A percentile compares a stretch with the other conserved stretches of the same genome.
phyloP scores from a whole-genome alignment of 1,140 invertebrate species.

The Microplitis demolitor region DNA sequence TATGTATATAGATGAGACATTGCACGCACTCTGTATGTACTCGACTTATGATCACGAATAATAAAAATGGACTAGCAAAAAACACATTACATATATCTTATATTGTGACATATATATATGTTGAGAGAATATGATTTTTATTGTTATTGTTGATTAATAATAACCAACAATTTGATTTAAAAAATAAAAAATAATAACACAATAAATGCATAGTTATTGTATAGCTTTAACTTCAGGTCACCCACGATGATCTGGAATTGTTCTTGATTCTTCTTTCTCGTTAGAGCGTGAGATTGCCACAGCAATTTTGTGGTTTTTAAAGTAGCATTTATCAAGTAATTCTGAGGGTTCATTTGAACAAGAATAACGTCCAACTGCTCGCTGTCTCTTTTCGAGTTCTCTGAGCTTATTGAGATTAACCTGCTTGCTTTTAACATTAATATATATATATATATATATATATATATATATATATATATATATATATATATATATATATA shows the following conservation, averaged over 20 bases:
- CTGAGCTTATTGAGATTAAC: not conserved
- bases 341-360: not conserved
- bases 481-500: too few relatives aligned
- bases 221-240: not conserved
- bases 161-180: too few relatives aligned
- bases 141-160: too few relatives aligned
- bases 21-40: too few relatives aligned
- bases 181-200: not conserved
- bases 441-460: too few relatives aligned
- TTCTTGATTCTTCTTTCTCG: not conserved
- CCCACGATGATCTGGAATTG: conserved; percentile 2
- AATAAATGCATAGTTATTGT: not conserved
- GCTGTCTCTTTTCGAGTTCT: not conserved
- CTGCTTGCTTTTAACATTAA: not conserved
- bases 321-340: conserved; percentile 3
- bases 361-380: not conserved
- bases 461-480: too few relatives aligned
- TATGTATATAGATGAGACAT: too few relatives aligned
- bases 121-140: too few relatives aligned
- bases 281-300: not conserved
- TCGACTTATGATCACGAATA: too few relatives aligned
- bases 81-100: too few relatives aligned
- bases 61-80: too few relatives aligned
- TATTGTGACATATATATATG: too few relatives aligned
- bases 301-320: conserved; percentile 5